phyloP scores from a whole-genome alignment of 2,888 invertebrate genomes.

The Coenonympha glycerion region DNA sequence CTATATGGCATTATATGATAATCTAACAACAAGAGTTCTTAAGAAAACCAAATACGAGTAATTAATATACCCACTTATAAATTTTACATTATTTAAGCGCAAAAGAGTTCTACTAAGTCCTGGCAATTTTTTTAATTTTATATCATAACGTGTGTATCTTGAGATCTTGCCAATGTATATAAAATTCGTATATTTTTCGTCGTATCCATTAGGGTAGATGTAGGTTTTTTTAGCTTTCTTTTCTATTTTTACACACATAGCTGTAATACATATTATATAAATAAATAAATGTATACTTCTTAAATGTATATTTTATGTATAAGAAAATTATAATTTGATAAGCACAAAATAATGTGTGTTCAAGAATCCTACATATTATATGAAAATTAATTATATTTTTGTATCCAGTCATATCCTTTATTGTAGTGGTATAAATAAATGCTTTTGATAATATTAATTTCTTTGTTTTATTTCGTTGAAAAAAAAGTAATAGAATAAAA shows the following conservation, averaged over 20 bases:
- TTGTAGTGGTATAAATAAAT: conserved; percentile 18
- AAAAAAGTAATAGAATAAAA: background rate
- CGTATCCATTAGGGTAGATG: no score
- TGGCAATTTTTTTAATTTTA: background rate
- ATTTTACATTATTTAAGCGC: no score
- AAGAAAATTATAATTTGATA: background rate
- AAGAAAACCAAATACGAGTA: no score
- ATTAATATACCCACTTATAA: no score
- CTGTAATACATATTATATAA: background rate
- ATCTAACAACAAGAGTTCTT: no score
- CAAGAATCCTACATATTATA: conserved; percentile 11
- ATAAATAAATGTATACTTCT: no score
- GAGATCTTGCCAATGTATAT: conserved; percentile 1
- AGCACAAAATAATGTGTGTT: conserved; percentile 18
- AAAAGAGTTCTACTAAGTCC: background rate
- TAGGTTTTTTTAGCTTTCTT: background rate
- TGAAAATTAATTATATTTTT: conserved; percentile 25
- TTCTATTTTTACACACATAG: background rate
- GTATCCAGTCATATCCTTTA: conserved; percentile 21
- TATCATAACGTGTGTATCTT: background rate
- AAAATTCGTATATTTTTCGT: background rate
- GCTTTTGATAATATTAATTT: conserved; percentile 22
- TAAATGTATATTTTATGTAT: background rate
- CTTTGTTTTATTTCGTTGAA: background rate
- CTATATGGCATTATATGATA: no score